phyloP scores from a whole-genome alignment of 1,140 invertebrate species.

The Caenorhabditis latens region DNA sequence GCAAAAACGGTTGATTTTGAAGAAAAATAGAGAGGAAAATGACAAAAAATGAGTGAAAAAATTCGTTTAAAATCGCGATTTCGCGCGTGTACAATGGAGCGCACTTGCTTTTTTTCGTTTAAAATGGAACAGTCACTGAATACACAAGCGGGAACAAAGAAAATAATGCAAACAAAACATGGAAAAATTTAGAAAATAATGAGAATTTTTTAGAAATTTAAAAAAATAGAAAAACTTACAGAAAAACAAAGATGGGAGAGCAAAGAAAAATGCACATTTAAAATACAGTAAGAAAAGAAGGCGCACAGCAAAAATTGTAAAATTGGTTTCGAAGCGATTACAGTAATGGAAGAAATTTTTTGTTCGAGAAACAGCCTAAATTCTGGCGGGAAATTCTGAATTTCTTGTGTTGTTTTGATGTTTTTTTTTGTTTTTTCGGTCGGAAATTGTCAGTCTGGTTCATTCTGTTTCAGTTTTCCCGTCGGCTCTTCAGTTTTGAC shows the following conservation, averaged over 20 bases:
- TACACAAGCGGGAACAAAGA: no score
- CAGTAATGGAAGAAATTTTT: not conserved
- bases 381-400: conserved; percentile 23
- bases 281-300: not conserved
- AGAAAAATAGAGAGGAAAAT: not conserved
- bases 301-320: not conserved
- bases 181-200: not conserved
- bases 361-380: not conserved
- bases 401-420: not conserved
- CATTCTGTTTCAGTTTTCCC: not conserved
- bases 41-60: not conserved
- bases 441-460: not conserved
- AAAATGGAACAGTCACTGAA: no score
- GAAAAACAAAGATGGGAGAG: no score
- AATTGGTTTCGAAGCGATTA: not conserved
- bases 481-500: not conserved
- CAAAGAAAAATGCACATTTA: no score
- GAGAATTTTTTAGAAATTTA: no score
- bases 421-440: not conserved
- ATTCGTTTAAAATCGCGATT: not conserved
- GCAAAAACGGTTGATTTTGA: no score
- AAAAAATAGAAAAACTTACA: no score
- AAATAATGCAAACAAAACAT: not conserved
- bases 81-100: not conserved
- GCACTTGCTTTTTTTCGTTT: no score